Base-by-base conservation (phyloP, 2,113 vertebrate genomes). In the Lucifuga dentata region DNA sequence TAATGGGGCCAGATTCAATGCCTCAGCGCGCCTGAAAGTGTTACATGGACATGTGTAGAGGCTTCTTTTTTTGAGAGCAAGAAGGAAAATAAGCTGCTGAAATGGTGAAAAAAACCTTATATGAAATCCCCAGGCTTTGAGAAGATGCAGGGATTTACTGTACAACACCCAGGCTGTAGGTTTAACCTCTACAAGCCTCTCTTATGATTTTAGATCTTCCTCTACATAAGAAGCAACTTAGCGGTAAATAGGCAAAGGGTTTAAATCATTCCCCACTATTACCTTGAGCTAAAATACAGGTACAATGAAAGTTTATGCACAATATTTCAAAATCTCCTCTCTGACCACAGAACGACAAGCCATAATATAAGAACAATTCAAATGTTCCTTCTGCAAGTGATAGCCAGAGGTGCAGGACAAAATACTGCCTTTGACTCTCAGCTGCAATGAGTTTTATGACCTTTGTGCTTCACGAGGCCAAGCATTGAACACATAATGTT, bases 131-230 rank as follows among this genome's bases (percentile, higher is more conserved):
- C 21, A 1, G 21, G 32, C 58, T 76, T 71, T 71, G 64, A 78
- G 17, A 50, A 40, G 29, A 73, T 75, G 32, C 51, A 56, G 65
- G 57, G 57, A 53, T 74, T 83, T 66, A 53, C 19, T 67, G 49
- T 70, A 61, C 51, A 63, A 39, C 48, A 23, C 23, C 26, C 48
- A n/a, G 46, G 62, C 29, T 58, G 17, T 11, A 67, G 36, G 58
- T 62, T 56, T 79, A 83, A 75, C 46, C 45, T 17, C 26, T 17
- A 40, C 17, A 74, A 58, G 53, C 52, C 36, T 45, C 19, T 41
- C 62, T 49, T 76, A 52, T 75, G 58, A 78, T 74, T 80, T 35
- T 73, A 24, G 65, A 80, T 84, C 43, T 62, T n/a, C n/a, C 9
- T 53, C 17, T 49, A 68, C 60, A 57, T 55, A 21, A 72, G 35